Percentiles rank a stretch among this genome's conserved stretches.
Conservation (phyloP, 2,113 vertebrate species). For the Triplophysa rosa region DNA sequence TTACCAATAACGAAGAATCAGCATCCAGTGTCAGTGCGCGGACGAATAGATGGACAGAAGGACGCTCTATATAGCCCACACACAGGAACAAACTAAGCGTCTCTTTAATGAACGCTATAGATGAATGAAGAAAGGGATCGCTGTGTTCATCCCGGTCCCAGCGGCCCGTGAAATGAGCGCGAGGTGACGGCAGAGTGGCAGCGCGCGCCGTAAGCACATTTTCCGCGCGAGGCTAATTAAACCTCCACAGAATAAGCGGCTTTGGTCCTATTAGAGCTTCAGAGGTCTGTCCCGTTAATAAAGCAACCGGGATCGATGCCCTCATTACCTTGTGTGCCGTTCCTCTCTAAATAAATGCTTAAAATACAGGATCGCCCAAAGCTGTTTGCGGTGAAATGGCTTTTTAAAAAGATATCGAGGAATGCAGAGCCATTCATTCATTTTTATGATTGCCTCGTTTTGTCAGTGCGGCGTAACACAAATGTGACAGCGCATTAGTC, state of each 20-base stretch:
- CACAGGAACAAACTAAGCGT: constrained; percentile 52
- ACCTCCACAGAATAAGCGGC: constrained; percentile 72
- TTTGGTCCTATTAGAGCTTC: constrained; percentile 72
- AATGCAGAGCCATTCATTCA: neutral
- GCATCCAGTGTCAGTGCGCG: neutral
- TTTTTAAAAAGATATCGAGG: neutral
- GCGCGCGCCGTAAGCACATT: constrained; percentile 76
- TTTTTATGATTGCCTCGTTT: neutral
- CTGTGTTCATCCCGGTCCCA: constrained; percentile 66
- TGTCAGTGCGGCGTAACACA: neutral
- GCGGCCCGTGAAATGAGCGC: constrained; percentile 72
- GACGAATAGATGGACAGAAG: neutral
- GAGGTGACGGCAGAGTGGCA: constrained; percentile 69
- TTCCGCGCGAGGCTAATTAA: constrained; percentile 76
- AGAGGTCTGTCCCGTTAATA: constrained; percentile 68
- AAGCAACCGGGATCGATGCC: constrained; percentile 75
- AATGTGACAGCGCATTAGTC: neutral
- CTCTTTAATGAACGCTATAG: constrained; percentile 69
- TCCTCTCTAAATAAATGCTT: constrained; percentile 50
- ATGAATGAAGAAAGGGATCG: constrained; percentile 64
- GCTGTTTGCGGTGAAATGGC: constrained; percentile 1
- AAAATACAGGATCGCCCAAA: constrained; percentile 47
- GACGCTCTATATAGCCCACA: neutral
- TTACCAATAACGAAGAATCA: neutral
- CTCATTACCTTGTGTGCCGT: constrained; percentile 68